phyloP scores from a whole-genome alignment of 2,113 vertebrate species.

The Vulpes ferrilata region DNA sequence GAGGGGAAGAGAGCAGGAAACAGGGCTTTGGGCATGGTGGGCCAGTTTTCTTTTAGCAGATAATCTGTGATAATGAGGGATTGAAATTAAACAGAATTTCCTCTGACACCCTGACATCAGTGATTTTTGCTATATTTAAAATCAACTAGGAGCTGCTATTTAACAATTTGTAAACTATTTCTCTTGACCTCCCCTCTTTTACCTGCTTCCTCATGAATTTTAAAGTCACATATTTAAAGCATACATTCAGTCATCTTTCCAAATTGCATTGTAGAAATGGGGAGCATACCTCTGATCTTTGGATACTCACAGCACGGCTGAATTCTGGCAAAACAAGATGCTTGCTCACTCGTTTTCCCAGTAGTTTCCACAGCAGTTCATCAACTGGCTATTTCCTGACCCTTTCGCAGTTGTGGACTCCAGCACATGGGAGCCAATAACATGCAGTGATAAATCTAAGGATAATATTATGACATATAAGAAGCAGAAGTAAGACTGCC shows the following conservation, averaged over 20 bases:
- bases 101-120: neutral
- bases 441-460: neutral
- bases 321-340: neutral
- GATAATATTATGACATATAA: neutral
- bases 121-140: neutral
- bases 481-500: neutral
- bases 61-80: neutral
- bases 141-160: neutral
- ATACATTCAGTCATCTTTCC: neutral
- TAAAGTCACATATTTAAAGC: neutral
- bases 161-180: neutral
- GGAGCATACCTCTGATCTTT: neutral
- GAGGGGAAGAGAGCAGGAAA: neutral
- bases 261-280: neutral
- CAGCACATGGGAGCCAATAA: neutral
- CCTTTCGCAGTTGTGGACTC: neutral
- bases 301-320: neutral
- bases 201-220: conserved; percentile 31
- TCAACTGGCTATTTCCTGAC: neutral
- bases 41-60: neutral
- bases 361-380: neutral
- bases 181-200: neutral
- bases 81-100: neutral
- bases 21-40: neutral
- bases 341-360: neutral